Evolutionary conservation across 1,140 invertebrate species (phyloP).

Genomic region (Araneus ventricosus): DNA sequence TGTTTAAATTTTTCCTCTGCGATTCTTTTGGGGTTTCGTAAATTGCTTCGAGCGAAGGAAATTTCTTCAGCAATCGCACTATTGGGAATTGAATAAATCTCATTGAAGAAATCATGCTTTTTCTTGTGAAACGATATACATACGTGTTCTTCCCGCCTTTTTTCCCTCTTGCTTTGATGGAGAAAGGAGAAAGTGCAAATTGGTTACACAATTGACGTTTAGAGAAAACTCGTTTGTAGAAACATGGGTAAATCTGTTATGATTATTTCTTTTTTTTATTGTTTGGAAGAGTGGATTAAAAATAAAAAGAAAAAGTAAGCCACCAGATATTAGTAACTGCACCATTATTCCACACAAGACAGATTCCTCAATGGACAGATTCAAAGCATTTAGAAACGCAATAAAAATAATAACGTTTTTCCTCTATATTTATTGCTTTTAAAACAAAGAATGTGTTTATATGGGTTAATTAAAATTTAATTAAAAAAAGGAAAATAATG

Average conservation of each 20-base stretch:
- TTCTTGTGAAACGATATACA: slow-evolving; percentile 5
- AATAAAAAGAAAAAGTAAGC: too few relatives aligned
- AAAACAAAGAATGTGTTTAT: too few relatives aligned
- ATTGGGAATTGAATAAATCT: slow-evolving; percentile 20
- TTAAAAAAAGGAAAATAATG: too few relatives aligned
- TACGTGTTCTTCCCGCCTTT: background rate
- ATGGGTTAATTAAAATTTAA: too few relatives aligned
- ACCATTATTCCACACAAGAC: too few relatives aligned
- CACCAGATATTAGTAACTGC: too few relatives aligned
- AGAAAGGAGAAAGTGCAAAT: background rate
- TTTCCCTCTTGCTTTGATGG: background rate
- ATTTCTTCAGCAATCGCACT: slow-evolving; percentile 23
- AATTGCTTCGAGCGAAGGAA: slow-evolving; percentile 22
- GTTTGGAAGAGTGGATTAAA: background rate
- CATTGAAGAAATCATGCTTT: slow-evolving; percentile 27
- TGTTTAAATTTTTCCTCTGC: slow-evolving; percentile 59
- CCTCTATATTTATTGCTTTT: too few relatives aligned
- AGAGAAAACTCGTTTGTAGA: background rate
- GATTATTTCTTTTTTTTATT: background rate
- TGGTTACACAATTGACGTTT: slow-evolving; percentile 19
- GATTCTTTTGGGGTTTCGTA: slow-evolving; percentile 38
- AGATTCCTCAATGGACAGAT: too few relatives aligned
- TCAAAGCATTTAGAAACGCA: too few relatives aligned
- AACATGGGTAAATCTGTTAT: background rate
- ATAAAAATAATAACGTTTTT: too few relatives aligned